phyloP scores from a whole-genome alignment of 1,140 invertebrate species.

The Drosophila persimilis region DNA sequence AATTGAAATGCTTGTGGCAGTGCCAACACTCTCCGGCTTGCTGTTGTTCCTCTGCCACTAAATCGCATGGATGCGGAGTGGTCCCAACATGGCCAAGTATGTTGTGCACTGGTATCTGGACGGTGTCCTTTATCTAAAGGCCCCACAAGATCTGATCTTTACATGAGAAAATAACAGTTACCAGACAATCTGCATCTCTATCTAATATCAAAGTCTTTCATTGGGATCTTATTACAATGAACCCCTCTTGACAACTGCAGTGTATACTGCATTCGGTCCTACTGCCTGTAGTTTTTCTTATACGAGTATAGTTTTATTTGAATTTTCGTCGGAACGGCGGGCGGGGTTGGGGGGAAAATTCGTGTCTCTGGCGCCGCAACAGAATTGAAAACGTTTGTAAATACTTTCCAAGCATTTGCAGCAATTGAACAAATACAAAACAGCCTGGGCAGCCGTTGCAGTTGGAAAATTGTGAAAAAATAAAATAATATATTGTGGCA shows the following conservation, averaged over 20 bases:
- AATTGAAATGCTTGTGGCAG: conserved; percentile 80
- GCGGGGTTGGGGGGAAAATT: conserved; percentile 28
- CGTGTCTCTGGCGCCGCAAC: conserved; percentile 61
- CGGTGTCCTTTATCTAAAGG: background rate
- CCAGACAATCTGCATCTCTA: too few species aligned
- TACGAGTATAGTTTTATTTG: conserved; percentile 5
- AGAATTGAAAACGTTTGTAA: conserved; percentile 75
- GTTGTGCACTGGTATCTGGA: too few species aligned
- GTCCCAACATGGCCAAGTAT: background rate
- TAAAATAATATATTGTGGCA: conserved; percentile 32
- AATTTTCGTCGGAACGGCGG: conserved; percentile 19
- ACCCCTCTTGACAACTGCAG: background rate
- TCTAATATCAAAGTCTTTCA: too few species aligned
- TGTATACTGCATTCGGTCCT: conserved; percentile 1
- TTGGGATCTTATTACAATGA: background rate
- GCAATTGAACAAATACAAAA: conserved; percentile 78
- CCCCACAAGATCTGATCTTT: background rate
- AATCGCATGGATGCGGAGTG: conserved; percentile 10
- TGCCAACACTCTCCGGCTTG: conserved; percentile 57
- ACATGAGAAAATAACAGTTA: too few species aligned
- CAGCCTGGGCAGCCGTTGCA: conserved; percentile 39
- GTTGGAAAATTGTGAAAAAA: conserved; percentile 67
- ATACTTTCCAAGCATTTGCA: conserved; percentile 79
- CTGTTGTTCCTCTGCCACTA: conserved; percentile 12
- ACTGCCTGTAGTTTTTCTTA: background rate